Conservation (phyloP, 2,113 vertebrate species). For the Podocnemis expansa region DNA sequence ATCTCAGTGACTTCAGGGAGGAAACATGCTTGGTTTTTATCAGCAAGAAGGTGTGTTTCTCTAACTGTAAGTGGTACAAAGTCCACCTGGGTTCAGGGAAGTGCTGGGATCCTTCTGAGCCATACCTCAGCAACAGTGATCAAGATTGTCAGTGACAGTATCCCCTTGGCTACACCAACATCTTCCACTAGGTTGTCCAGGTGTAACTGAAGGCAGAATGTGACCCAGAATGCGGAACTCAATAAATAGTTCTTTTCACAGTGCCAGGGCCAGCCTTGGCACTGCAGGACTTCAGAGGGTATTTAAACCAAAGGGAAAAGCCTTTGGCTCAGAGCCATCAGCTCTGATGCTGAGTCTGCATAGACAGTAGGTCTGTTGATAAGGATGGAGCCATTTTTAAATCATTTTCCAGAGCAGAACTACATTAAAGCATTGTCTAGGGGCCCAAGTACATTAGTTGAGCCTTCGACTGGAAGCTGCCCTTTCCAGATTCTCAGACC, state of each 20-base stretch:
- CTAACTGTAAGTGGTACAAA: background rate
- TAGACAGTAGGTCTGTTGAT: background rate
- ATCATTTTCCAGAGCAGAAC: background rate
- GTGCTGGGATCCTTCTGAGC: background rate
- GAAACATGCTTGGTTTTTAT: background rate
- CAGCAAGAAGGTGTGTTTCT: background rate
- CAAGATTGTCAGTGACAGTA: fast-evolving
- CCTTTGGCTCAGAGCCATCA: fast-evolving
- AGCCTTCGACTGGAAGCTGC: background rate
- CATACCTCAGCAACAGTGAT: fast-evolving
- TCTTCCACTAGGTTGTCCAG: background rate
- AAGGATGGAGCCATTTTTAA: fast-evolving
- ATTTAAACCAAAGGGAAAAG: background rate
- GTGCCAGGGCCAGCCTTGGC: background rate
- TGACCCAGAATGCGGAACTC: background rate
- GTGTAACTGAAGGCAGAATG: background rate
- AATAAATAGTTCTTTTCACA: fast-evolving
- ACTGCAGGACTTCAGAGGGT: background rate
- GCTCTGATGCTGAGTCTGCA: background rate
- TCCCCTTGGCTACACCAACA: fast-evolving
- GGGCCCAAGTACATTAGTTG: background rate
- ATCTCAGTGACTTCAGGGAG: background rate
- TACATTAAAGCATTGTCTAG: background rate
- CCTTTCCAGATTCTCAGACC: background rate
- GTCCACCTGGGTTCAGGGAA: fast-evolving